Evolutionary conservation across 2,888 invertebrate genomes (phyloP).

Genomic region (Hypomecis punctinalis): DNA sequence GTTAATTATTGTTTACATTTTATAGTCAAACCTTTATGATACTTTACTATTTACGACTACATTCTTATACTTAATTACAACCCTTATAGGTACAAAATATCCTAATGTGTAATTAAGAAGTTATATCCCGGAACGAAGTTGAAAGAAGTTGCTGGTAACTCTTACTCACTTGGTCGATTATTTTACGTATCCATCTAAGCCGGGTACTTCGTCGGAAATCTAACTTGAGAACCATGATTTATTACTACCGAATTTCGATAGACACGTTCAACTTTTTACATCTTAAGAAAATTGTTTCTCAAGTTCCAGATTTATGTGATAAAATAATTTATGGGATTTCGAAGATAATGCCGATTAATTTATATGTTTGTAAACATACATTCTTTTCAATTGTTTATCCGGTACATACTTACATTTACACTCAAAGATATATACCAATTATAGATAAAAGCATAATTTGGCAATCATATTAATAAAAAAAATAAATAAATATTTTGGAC

Average conservation of each 20-base stretch:
- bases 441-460: too few species aligned
- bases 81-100: slow-evolving; percentile 39
- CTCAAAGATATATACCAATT: too few species aligned
- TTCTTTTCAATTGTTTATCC: not conserved
- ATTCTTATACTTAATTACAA: not conserved
- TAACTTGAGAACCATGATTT: slow-evolving; percentile 36
- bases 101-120: slow-evolving; percentile 25
- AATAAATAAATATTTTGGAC: too few species aligned
- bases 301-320: slow-evolving; percentile 40
- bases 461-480: too few species aligned
- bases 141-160: slow-evolving; percentile 21
- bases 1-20: too few species aligned
- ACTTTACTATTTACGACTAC: too few species aligned
- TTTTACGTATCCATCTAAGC: slow-evolving; percentile 31
- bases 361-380: slow-evolving; percentile 6
- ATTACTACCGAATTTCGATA: slow-evolving; percentile 38
- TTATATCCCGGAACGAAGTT: slow-evolving; percentile 23
- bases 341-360: slow-evolving; percentile 11
- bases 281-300: slow-evolving; percentile 35
- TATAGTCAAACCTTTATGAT: too few species aligned
- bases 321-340: slow-evolving; percentile 28
- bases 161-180: slow-evolving; percentile 26
- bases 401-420: too few species aligned
- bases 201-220: slow-evolving; percentile 22
- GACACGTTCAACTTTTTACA: slow-evolving; percentile 42